Evolutionary conservation across 2,888 invertebrate genomes (phyloP).

Genomic region (Dryadula phaetusa): DNA sequence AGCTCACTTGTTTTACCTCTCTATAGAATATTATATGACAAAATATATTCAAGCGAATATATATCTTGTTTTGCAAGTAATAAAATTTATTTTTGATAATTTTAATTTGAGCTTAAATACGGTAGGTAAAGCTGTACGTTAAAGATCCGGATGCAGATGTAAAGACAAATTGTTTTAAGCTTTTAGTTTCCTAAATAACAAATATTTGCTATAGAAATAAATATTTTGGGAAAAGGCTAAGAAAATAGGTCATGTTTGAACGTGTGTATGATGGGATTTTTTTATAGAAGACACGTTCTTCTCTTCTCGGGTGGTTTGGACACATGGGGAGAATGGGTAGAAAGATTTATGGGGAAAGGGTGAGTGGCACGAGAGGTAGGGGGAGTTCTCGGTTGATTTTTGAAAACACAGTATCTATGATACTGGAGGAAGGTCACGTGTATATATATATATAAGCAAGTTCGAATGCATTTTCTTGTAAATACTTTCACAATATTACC

Average conservation of each 20-base stretch:
- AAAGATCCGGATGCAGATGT: constrained; percentile 44
- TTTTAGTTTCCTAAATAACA: constrained; percentile 35
- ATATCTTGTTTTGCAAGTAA: not conserved
- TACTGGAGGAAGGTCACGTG: too few species aligned
- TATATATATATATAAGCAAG: too few species aligned
- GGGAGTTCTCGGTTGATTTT: too few species aligned
- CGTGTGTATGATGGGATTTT: too few species aligned
- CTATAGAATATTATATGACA: not conserved
- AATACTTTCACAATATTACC: too few species aligned
- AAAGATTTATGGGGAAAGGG: too few species aligned
- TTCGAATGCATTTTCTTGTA: too few species aligned
- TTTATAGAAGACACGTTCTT: too few species aligned
- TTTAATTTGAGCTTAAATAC: not conserved
- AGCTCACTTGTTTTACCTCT: constrained; percentile 7
- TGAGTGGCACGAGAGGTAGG: too few species aligned
- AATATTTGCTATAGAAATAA: constrained; percentile 1
- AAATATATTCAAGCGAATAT: not conserved
- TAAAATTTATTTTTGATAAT: not conserved
- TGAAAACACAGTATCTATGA: too few species aligned
- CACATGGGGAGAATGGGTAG: too few species aligned
- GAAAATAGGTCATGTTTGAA: constrained; percentile 1
- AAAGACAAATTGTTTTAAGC: constrained; percentile 50
- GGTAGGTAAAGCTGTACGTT: constrained; percentile 34
- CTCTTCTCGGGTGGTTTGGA: too few species aligned
- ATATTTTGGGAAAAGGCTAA: constrained; percentile 17